Percentiles rank a stretch among this genome's conserved stretches.
These are phyloP conservation scores for Tautogolabrus adspersus DNA, from an alignment of 2,113 vertebrate species.

Conservation along the genomic window DNA sequence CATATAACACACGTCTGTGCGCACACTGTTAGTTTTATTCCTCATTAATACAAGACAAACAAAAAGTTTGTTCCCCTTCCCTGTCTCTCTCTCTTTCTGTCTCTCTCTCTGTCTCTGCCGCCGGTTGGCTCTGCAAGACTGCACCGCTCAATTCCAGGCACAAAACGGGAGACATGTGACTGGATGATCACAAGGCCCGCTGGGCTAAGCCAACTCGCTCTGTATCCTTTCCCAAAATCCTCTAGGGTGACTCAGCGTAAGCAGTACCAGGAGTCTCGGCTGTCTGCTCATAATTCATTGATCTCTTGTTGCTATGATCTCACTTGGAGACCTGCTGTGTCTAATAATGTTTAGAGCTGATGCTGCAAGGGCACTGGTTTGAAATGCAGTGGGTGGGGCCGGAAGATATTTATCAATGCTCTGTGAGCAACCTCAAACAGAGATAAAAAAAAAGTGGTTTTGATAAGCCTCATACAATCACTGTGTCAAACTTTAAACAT, in stretches of 20 bases:
- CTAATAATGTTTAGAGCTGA: conserved; percentile 28
- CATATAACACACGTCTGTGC: conserved; percentile 13
- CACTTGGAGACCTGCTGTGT: conserved; percentile 31
- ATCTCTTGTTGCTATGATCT: conserved; percentile 53
- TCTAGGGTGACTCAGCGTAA: conserved; percentile 63
- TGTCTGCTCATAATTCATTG: conserved; percentile 33
- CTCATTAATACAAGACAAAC: conserved; percentile 21
- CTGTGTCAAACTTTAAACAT: conserved; percentile 44
- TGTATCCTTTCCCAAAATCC: conserved; percentile 44
- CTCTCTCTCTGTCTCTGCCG: conserved; percentile 19
- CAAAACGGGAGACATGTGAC: conserved; percentile 75
- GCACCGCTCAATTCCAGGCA: conserved; percentile 43
- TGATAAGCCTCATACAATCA: conserved; percentile 4
- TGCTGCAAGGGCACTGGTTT: conserved; percentile 1
- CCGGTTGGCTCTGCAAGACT: conserved; percentile 36
- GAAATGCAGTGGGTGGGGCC: conserved; percentile 4
- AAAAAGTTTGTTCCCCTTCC: conserved; percentile 8
- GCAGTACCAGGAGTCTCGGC: conserved; percentile 34
- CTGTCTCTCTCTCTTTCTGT: conserved; percentile 1
- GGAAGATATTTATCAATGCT: neutral
- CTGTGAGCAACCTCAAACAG: conserved; percentile 22
- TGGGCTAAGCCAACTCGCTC: conserved; percentile 35
- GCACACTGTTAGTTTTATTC: conserved; percentile 3
- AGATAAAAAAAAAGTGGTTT: neutral
- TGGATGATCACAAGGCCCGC: conserved; percentile 68